phyloP scores from a whole-genome alignment of 2,113 vertebrate genomes.

The Macaca fascicularis region T2T-MFA8v1.1 NC_088377.1:134342001-134342500 shows the following conservation, averaged over 20 bases:
- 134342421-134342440: background rate
- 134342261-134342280: background rate
- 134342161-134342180: background rate
- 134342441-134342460: background rate
- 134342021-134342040: background rate
- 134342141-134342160: background rate
- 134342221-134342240: background rate
- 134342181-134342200: background rate
- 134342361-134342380: background rate
- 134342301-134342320: background rate
- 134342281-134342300: background rate
- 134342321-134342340: constrained; percentile 10
- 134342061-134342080: background rate
- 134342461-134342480: background rate
- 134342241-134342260: background rate
- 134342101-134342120: background rate
- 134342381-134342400: background rate
- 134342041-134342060: background rate
- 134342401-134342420: background rate
- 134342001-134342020: background rate
- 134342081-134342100: accelerated
- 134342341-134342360: background rate
- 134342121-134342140: background rate
- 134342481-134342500: background rate
- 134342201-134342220: background rate